These are phyloP conservation scores for Drosophila fungiperda DNA, from an alignment of 2,888 invertebrate genomes.

Conservation along the genomic window DNA sequence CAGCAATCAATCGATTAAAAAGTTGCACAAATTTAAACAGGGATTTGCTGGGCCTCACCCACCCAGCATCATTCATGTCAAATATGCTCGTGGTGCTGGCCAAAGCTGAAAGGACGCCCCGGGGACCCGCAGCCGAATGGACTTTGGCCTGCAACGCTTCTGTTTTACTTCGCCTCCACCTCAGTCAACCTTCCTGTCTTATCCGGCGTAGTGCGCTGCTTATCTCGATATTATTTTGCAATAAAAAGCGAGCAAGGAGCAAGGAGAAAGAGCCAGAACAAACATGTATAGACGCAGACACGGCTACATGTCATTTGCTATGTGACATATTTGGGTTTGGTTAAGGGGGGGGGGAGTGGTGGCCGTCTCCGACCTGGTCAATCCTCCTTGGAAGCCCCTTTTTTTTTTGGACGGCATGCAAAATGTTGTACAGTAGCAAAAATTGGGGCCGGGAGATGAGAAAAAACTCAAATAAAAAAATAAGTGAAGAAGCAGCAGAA, in stretches of 20 bases:
- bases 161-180: background rate
- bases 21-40: slow-evolving; percentile 56
- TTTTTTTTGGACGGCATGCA: slow-evolving; percentile 46
- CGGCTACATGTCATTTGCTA: slow-evolving; percentile 71
- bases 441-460: slow-evolving; percentile 32
- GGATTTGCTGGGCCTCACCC: slow-evolving; percentile 19
- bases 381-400: background rate
- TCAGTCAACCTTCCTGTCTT: background rate
- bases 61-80: background rate
- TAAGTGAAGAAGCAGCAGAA: slow-evolving; percentile 22
- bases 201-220: slow-evolving; percentile 63
- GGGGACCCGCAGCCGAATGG: slow-evolving; percentile 66
- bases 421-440: slow-evolving; percentile 68
- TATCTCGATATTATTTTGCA: slow-evolving; percentile 77
- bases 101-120: slow-evolving; percentile 57
- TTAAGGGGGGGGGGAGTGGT: background rate
- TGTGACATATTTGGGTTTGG: slow-evolving; percentile 46
- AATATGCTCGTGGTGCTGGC: slow-evolving; percentile 5
- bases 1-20: slow-evolving; percentile 78
- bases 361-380: slow-evolving; percentile 6
- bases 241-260: slow-evolving; percentile 56
- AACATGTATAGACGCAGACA: slow-evolving; percentile 32
- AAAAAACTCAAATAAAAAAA: slow-evolving; percentile 48
- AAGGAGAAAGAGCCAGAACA: slow-evolving; percentile 24
- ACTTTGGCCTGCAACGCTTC: slow-evolving; percentile 13